A percentile compares a stretch with the other conserved stretches of the same genome.
Evolutionary conservation across 30 jellyfish, hydroid and myxozoan genomes (phyloP).

Genomic region (Pelagia noctiluca): DNA sequence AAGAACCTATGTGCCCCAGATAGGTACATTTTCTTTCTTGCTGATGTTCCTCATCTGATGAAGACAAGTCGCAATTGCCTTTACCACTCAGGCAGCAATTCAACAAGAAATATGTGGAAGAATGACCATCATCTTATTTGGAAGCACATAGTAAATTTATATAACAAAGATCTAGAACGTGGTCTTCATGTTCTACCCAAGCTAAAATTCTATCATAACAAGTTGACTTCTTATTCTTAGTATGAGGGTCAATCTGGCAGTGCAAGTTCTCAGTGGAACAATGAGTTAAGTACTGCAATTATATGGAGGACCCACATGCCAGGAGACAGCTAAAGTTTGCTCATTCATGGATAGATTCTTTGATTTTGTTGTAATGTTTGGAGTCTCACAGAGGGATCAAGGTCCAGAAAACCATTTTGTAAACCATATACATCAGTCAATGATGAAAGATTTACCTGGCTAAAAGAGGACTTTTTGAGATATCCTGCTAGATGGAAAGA

Average conservation of each 20-base stretch:
- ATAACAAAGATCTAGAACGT: neutral
- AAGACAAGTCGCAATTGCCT: neutral
- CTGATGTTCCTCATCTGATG: neutral
- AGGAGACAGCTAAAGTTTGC: conserved; percentile 57
- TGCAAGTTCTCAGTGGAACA: conserved; percentile 42
- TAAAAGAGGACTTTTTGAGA: conserved; percentile 15
- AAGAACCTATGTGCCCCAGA: neutral
- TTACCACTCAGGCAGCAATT: neutral
- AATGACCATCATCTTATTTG: neutral
- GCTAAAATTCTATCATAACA: conserved; percentile 20
- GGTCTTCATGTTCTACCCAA: conserved; percentile 2
- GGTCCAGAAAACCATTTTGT: conserved; percentile 19
- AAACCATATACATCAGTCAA: conserved; percentile 35
- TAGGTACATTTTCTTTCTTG: neutral
- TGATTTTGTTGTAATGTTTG: conserved; percentile 54
- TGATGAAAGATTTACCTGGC: conserved; percentile 57
- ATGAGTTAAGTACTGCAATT: conserved; percentile 2
- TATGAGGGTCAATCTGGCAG: conserved; percentile 53
- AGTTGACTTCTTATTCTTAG: conserved; percentile 33
- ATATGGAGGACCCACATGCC: neutral
- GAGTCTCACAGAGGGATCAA: conserved; percentile 23
- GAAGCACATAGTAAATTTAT: neutral
- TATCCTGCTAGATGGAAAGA: conserved; percentile 25
- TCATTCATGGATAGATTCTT: conserved; percentile 35
- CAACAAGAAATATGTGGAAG: neutral